These are phyloP conservation scores for Amphipyra berbera DNA, from an alignment of 2,888 invertebrate species.

Conservation along the genomic window DNA sequence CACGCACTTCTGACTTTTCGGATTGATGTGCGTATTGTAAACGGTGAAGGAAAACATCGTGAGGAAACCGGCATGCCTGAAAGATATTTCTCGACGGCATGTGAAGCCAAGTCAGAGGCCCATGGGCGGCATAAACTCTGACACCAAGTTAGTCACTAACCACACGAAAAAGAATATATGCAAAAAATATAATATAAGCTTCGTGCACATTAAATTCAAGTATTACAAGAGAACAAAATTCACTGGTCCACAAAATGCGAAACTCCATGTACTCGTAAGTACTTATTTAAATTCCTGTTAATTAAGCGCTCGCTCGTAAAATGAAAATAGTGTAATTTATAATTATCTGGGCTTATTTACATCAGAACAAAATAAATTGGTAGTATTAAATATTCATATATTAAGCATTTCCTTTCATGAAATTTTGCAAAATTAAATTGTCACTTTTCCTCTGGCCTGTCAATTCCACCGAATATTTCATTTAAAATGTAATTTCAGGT, in stretches of 20 bases:
- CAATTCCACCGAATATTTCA: constrained; percentile 62
- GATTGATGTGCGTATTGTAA: too few relatives aligned
- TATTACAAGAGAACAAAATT: constrained; percentile 11
- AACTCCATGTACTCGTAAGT: constrained; percentile 7
- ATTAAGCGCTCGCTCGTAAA: constrained; percentile 8
- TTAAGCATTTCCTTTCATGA: constrained; percentile 41
- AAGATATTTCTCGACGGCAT: too few relatives aligned
- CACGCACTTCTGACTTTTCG: too few relatives aligned
- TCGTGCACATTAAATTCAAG: not conserved
- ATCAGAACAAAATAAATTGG: constrained; percentile 13
- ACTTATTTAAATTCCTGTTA: constrained; percentile 9
- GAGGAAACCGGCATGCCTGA: too few relatives aligned
- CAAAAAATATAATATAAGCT: too few relatives aligned
- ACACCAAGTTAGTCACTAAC: too few relatives aligned
- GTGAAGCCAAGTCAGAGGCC: too few relatives aligned
- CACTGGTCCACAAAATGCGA: constrained; percentile 1
- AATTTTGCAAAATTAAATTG: constrained; percentile 60
- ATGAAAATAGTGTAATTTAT: constrained; percentile 11
- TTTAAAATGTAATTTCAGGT: constrained; percentile 65
- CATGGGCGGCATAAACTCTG: too few relatives aligned
- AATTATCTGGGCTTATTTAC: constrained; percentile 11
- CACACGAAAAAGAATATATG: too few relatives aligned
- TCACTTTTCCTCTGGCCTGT: constrained; percentile 53
- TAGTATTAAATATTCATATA: constrained; percentile 2
- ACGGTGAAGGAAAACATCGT: too few relatives aligned